phyloP scores from a whole-genome alignment of 1,140 invertebrate genomes.

The Euura saliciscinereae region DNA sequence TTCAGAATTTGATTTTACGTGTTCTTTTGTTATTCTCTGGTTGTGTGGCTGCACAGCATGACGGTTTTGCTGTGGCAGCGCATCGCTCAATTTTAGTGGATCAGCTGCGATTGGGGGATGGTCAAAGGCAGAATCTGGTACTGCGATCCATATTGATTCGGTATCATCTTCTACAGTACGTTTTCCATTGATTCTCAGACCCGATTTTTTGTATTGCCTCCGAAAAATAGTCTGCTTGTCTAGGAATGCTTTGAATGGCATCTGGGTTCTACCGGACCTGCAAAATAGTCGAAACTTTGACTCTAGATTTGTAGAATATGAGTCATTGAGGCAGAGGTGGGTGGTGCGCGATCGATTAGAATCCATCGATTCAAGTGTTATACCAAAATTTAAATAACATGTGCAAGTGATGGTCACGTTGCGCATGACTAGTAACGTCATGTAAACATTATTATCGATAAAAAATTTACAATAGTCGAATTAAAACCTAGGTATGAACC shows the following conservation, averaged over 20 bases:
- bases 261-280: slow-evolving; percentile 47
- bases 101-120: slow-evolving; percentile 13
- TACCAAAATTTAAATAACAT: no score
- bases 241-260: slow-evolving; percentile 44
- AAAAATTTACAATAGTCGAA: no score
- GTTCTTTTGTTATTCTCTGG: not conserved
- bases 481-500: no score
- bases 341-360: not conserved
- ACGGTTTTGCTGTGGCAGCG: not conserved
- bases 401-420: no score
- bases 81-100: slow-evolving; percentile 17
- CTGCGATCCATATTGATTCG: slow-evolving; percentile 33
- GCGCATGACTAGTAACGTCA: no score
- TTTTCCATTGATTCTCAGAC: slow-evolving; percentile 24
- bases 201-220: slow-evolving; percentile 32
- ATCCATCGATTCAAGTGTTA: no score
- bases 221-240: slow-evolving; percentile 42
- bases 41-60: not conserved
- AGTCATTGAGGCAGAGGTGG: not conserved
- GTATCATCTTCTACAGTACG: slow-evolving; percentile 20
- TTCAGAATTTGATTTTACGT: not conserved
- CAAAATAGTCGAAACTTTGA: slow-evolving; percentile 52
- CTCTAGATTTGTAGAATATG: slow-evolving; percentile 27
- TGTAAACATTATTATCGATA: no score
- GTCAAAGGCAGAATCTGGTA: slow-evolving; percentile 22